Percentiles rank a stretch among this genome's conserved stretches.
These are phyloP conservation scores for Heteronetta atricapilla DNA, from an alignment of 2,113 vertebrate genomes.

Conservation along the genomic window DNA sequence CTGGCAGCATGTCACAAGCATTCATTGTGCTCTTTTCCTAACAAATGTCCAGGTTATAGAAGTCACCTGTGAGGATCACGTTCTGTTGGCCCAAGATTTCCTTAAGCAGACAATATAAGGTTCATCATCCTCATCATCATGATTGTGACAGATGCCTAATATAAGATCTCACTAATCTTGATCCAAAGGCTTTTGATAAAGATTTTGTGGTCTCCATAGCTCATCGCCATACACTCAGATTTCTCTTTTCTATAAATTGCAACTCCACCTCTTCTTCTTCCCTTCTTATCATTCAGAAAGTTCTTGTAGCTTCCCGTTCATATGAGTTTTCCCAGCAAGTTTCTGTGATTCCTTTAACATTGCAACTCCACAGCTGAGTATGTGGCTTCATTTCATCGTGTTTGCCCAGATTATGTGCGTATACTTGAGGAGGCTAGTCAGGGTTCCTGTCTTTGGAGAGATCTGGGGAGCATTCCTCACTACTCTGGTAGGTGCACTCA, in stretches of 20 bases:
- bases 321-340: neutral
- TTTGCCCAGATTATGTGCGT: neutral
- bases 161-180: neutral
- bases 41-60: neutral
- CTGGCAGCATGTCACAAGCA: neutral
- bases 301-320: neutral
- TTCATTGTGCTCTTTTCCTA: neutral
- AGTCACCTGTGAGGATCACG: neutral
- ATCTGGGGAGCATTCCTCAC: neutral
- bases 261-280: neutral
- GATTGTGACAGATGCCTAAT: neutral
- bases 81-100: neutral
- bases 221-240: neutral
- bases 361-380: neutral
- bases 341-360: neutral
- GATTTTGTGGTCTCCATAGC: neutral
- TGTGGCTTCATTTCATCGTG: neutral
- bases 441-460: neutral
- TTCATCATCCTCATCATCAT: accelerated
- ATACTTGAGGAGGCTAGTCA: neutral
- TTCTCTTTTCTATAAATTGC: neutral
- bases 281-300: neutral
- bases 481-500: neutral
- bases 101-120: neutral
- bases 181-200: neutral